Evolutionary conservation across 2,797 vertebrate genomes (phyloP).

Genomic region (Cryptoprocta ferox): DNA sequence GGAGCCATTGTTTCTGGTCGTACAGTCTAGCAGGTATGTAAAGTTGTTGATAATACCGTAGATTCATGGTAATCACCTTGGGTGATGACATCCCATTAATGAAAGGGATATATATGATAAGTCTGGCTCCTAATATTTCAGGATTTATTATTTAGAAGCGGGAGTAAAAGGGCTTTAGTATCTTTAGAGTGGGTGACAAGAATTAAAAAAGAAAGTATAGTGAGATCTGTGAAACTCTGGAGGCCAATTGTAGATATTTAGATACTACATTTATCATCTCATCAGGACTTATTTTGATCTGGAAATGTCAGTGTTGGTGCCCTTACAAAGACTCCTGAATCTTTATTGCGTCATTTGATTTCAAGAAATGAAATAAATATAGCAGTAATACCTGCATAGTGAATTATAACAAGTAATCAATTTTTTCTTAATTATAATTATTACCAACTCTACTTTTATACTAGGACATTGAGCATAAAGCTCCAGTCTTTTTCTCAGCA

Average conservation of each 20-base stretch:
- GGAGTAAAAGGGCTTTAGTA: background rate
- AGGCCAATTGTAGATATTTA: constrained; percentile 10
- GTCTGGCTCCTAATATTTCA: background rate
- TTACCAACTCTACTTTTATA: background rate
- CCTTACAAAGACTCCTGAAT: background rate
- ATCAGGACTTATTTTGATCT: background rate
- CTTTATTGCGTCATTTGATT: background rate
- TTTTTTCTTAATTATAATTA: background rate
- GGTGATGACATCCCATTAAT: background rate
- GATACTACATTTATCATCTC: background rate
- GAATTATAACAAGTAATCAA: background rate
- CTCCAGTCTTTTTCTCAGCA: background rate
- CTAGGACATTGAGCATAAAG: background rate
- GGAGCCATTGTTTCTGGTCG: background rate
- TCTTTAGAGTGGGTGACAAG: background rate
- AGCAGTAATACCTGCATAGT: background rate
- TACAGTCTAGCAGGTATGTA: background rate
- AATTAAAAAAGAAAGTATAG: background rate
- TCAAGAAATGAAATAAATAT: background rate
- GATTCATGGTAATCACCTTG: background rate
- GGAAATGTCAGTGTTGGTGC: constrained; percentile 18
- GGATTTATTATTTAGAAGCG: too few species aligned
- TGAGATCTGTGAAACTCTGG: background rate
- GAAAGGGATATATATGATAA: background rate
- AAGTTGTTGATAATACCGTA: background rate